These are phyloP conservation scores for Macrophya annulata DNA, from an alignment of 2,888 invertebrate species.

Conservation along the genomic window DNA sequence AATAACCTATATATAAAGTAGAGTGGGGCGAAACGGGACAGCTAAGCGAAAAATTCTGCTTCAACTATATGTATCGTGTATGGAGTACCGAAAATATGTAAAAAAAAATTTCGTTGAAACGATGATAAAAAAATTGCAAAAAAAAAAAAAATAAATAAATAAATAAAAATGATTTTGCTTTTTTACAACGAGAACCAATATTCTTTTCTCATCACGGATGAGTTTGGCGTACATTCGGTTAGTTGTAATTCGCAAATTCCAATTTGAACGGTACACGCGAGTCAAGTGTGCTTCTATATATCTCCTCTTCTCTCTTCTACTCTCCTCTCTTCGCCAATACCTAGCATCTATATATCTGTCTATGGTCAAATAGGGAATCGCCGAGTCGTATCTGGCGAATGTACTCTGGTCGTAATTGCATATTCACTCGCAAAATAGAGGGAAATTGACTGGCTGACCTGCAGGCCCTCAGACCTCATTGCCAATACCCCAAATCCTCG, in stretches of 20 bases:
- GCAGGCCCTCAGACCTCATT: neutral
- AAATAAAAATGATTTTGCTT: no score
- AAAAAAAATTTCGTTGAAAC: no score
- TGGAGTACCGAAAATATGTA: no score
- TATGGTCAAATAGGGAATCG: conserved; percentile 18
- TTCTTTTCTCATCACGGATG: neutral
- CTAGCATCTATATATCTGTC: neutral
- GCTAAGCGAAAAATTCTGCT: no score
- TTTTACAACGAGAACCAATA: no score
- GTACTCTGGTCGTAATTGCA: conserved; percentile 39
- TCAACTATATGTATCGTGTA: no score
- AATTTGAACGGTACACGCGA: conserved; percentile 42
- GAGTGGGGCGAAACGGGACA: no score
- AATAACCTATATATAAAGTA: no score
- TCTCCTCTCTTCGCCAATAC: neutral
- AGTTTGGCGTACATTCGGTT: neutral
- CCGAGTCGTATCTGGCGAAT: conserved; percentile 17
- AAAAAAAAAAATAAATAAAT: no score
- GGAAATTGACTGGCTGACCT: conserved; percentile 39
- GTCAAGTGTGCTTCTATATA: conserved; percentile 29
- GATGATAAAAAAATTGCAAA: no score
- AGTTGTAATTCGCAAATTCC: conserved; percentile 38
- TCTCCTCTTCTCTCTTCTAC: neutral
- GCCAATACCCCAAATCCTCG: neutral
- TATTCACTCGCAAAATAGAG: conserved; percentile 40